Base-by-base conservation (phyloP, 64 coral and sea anemone species). In the Pocillopora damicornis region DNA sequence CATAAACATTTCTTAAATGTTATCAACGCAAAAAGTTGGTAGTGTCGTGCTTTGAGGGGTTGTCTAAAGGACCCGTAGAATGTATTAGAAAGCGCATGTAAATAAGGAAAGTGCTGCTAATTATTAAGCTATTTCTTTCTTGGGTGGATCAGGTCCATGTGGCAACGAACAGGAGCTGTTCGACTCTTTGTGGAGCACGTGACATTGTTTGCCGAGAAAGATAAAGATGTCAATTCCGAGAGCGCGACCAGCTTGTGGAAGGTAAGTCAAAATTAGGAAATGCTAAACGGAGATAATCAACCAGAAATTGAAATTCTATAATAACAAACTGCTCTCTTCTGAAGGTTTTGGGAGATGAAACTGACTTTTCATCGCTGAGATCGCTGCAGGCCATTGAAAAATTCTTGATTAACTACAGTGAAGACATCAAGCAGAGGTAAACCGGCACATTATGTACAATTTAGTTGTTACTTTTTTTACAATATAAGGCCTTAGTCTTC, bases 261-360 rank as follows among this genome's bases (percentile, higher is more conserved):
- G 81, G 81, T 85, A 59, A 1, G 42, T 2, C 7, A 51, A 7
- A 51, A 7, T 51, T 51, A 51, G 0, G 42, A 51, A 51, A 51
- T 51, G 42, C 42, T 4, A 51, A 51, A 51, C 42, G 7, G 42
- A 51, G 1, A 51, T 51, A 51, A 51, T 51, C 42, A 51, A 7
- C 42, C 1, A 51, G 42, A 51, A 51, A 51, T 51, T 51, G 42
- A 51, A 51, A 51, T 51, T 51, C 0, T 2, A 51, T 51, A 51
- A 51, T 4, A 51, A 51, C 42, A 51, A 51, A 51, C 42, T 51
- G 42, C 42, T 51, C 42, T 51, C 42, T 51, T 51, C 7, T 51
- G 42, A 51, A 91, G 89, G 66, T 64, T 16, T 60, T 91, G 63
- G 89, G 59, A 35, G 81, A 86, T 20, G 74, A 86, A 18, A 86